Evolutionary conservation across 2,113 vertebrate species (phyloP).

Genomic region (Thunnus thynnus): DNA sequence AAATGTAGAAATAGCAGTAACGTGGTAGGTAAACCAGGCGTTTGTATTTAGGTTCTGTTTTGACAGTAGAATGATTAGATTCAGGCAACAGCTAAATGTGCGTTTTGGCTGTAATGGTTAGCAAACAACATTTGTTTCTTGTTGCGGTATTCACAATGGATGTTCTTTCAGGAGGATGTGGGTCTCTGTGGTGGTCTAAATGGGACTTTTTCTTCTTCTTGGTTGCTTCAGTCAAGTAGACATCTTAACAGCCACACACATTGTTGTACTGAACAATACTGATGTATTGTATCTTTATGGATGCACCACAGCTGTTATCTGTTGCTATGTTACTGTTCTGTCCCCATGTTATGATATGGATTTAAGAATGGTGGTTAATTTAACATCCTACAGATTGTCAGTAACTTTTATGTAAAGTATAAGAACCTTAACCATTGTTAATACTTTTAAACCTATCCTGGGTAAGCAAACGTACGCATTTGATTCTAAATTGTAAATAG

Average conservation of each 20-base stretch:
- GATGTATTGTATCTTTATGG: neutral
- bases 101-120: neutral
- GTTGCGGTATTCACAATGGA: neutral
- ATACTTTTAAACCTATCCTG: neutral
- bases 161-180: slow-evolving; percentile 33
- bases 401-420: neutral
- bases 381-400: neutral
- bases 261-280: slow-evolving; percentile 1
- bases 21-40: slow-evolving; percentile 29
- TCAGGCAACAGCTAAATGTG: slow-evolving; percentile 14
- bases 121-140: slow-evolving; percentile 21
- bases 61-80: slow-evolving; percentile 2
- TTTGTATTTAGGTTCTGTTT: neutral
- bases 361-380: slow-evolving; percentile 4
- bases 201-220: slow-evolving; percentile 15
- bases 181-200: neutral
- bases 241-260: neutral
- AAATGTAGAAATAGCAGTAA: slow-evolving; percentile 41
- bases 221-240: neutral
- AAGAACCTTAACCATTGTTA: neutral
- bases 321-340: slow-evolving; percentile 20
- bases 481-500: neutral
- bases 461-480: neutral
- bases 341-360: neutral
- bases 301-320: slow-evolving; percentile 13